phyloP scores from a whole-genome alignment of 2,797 vertebrate genomes.

The Myotis vivesi region DNA sequence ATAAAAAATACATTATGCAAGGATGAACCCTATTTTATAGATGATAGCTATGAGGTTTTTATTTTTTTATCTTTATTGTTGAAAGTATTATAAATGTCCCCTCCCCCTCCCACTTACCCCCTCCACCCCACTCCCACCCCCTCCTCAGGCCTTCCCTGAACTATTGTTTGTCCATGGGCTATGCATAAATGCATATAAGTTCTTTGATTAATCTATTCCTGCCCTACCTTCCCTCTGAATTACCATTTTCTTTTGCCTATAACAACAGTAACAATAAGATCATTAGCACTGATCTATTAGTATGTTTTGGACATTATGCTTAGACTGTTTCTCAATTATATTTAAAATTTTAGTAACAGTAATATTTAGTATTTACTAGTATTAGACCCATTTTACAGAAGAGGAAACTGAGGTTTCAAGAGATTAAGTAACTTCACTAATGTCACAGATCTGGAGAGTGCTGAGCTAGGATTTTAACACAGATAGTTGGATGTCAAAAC shows the following conservation, averaged over 20 bases:
- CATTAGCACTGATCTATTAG: neutral
- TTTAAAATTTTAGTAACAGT: neutral
- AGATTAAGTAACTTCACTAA: neutral
- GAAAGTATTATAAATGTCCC: too few species aligned
- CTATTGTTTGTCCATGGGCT: too few species aligned
- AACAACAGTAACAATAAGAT: neutral
- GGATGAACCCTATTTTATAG: neutral
- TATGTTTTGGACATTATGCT: neutral
- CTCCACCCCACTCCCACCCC: too few species aligned
- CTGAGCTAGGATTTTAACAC: neutral
- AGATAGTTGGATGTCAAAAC: neutral
- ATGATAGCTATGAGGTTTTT: neutral
- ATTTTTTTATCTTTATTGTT: neutral
- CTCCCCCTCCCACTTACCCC: too few species aligned
- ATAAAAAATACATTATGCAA: neutral
- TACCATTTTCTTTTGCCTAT: neutral
- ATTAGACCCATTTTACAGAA: neutral
- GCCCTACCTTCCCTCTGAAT: neutral
- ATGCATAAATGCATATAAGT: too few species aligned
- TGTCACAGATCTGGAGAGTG: neutral
- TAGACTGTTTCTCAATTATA: neutral
- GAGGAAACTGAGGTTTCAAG: neutral
- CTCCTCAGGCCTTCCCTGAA: too few species aligned
- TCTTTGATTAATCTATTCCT: too few species aligned
- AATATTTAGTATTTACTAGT: neutral